These are phyloP conservation scores for Neostethus bicornis DNA, from an alignment of 2,797 vertebrate species.

Conservation along the genomic window DNA sequence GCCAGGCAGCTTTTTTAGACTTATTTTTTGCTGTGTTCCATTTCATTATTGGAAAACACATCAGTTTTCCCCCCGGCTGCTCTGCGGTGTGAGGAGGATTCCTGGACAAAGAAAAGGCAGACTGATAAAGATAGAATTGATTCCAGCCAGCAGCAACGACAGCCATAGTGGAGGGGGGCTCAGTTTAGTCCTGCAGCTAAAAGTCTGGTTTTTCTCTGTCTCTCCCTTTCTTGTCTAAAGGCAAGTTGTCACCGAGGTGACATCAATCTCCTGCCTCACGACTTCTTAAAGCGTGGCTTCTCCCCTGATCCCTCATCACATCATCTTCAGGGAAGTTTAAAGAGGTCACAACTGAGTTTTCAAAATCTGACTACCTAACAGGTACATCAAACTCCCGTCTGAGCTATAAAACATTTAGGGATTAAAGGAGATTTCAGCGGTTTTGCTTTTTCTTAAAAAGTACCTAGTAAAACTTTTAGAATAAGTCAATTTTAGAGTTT, in stretches of 20 bases:
- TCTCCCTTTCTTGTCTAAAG: slow-evolving; percentile 67
- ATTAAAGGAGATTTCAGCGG: neutral
- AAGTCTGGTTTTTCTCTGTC: slow-evolving; percentile 62
- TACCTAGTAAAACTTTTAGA: neutral
- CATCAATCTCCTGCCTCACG: slow-evolving; percentile 79
- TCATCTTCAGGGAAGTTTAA: slow-evolving; percentile 81
- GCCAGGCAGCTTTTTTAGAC: slow-evolving; percentile 75
- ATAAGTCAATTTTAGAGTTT: neutral
- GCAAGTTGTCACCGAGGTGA: slow-evolving; percentile 78
- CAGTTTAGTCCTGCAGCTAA: slow-evolving; percentile 80
- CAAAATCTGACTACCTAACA: slow-evolving; percentile 65
- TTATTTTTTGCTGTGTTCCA: slow-evolving; percentile 81
- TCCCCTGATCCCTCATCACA: slow-evolving; percentile 75
- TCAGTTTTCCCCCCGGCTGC: slow-evolving; percentile 72
- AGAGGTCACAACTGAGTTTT: slow-evolving; percentile 78
- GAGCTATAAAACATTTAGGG: neutral
- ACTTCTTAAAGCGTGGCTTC: slow-evolving; percentile 73
- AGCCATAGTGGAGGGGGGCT: slow-evolving; percentile 70
- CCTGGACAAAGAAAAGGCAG: slow-evolving; percentile 78
- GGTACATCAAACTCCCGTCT: slow-evolving; percentile 49
- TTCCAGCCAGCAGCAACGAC: slow-evolving; percentile 78
- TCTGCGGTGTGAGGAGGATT: slow-evolving; percentile 75
- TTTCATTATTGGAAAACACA: slow-evolving; percentile 87
- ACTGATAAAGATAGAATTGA: slow-evolving; percentile 87
- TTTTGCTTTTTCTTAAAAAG: neutral